phyloP scores from a whole-genome alignment of 2,797 vertebrate species.

The Galago senegalensis region DNA sequence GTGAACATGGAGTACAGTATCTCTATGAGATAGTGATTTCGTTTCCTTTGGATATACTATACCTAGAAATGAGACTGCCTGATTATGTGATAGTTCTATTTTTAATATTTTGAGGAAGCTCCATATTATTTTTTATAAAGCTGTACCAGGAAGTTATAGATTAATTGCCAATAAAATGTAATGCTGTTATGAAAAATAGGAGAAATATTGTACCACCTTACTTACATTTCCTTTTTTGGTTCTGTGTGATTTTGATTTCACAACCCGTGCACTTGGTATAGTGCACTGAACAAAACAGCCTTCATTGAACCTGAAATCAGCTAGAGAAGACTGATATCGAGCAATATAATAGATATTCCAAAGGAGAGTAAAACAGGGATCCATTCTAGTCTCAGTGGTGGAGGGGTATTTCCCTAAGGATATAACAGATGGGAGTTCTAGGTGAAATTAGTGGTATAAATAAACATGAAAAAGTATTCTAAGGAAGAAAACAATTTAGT shows the following conservation, averaged over 20 bases:
- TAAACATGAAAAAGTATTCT: conserved; percentile 36
- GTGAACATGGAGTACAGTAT: not conserved
- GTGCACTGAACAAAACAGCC: conserved; percentile 22
- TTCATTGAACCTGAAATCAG: conserved; percentile 47
- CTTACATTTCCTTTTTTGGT: conserved; percentile 12
- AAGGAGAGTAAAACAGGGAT: not conserved
- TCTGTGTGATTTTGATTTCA: conserved; percentile 50
- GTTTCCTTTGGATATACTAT: not conserved
- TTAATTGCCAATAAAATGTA: conserved; percentile 19
- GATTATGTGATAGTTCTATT: not conserved
- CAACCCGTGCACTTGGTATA: not conserved
- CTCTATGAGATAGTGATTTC: not conserved
- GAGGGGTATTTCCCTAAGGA: conserved; percentile 23
- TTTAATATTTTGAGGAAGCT: not conserved
- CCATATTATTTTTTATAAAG: not conserved
- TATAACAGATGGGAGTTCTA: not conserved
- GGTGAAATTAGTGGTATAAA: not conserved
- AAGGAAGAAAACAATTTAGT: conserved; percentile 5
- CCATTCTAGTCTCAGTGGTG: not conserved
- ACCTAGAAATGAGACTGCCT: not conserved
- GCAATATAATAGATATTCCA: not conserved
- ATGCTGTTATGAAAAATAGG: conserved; percentile 25
- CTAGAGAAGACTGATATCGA: conserved; percentile 10
- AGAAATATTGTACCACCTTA: not conserved
- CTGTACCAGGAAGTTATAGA: conserved; percentile 13